Evolutionary conservation across 2,797 vertebrate genomes (phyloP), one percentile per base, ranked within the genome.

Genomic region (Scomberomorus guttatus): DNA sequence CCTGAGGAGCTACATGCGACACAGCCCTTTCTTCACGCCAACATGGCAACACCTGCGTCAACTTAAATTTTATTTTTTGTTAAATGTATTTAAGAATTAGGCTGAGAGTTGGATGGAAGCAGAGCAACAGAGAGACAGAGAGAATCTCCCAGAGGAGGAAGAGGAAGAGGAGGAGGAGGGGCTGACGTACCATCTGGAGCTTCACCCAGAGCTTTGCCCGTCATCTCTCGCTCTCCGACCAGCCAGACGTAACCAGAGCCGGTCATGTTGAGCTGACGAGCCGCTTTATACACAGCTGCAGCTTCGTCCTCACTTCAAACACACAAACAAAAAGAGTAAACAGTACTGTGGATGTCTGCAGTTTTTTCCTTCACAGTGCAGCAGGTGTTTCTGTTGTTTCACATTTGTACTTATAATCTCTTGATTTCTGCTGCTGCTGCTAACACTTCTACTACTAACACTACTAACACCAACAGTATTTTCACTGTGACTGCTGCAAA

Each of bases 221-320:
- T 98, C 93, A 99, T 98, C 95, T 99, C 98, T 73, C 98, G 93
- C 86, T 99, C 98, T 18, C 98, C 98, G 14, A 99, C 98, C 93
- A 99, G 95, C 98, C 98, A 99, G 75, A 99, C 98, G 76, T 99
- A 99, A 71, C 98, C 97, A 0, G 98, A 96, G 52, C 98, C 97
- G 0, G 97, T 99, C 98, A 99, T 99, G 92, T 99, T 99, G 83
- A 99, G 96, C 90, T 97, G 95, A 17, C 97, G 96, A 2, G 98
- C 98, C 0, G 97, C 95, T 79, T 96, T 97, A 88, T 99, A 99
- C 72, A 99, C 96, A 0, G 96, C 96, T 1, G 97, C 97, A 0
- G 98, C 98, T 55, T 99, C 98, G 14, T 99, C 98, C 95, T 99
- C 98, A 48, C 98, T 99, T 95, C 18, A 72, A 10, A 77, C 58